Evolutionary conservation across 2,888 invertebrate genomes (phyloP).

Genomic region (Tryphoninae sp.): DNA sequence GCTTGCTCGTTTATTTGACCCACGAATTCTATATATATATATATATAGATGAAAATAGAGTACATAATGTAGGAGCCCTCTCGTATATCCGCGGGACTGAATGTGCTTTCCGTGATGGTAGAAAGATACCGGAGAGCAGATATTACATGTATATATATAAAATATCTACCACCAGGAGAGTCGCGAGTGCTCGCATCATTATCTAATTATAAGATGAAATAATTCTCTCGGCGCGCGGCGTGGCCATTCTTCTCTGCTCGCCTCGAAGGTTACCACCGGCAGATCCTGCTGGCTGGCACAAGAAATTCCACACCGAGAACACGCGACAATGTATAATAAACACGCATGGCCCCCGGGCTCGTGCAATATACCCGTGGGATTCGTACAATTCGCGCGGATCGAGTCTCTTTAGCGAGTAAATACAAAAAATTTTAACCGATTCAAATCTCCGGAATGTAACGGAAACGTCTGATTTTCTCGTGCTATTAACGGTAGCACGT

Average conservation of each 20-base stretch:
- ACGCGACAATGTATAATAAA: slow-evolving; percentile 35
- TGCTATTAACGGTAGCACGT: neutral
- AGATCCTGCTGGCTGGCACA: slow-evolving; percentile 16
- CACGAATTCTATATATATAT: neutral
- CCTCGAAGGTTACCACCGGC: slow-evolving; percentile 25
- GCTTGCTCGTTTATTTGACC: slow-evolving; percentile 1
- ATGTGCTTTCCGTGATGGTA: slow-evolving; percentile 47
- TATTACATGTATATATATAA: neutral
- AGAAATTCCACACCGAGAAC: slow-evolving; percentile 8
- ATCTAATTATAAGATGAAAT: slow-evolving; percentile 57
- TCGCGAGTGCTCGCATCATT: slow-evolving; percentile 46
- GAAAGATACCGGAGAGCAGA: slow-evolving; percentile 16
- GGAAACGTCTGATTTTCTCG: slow-evolving; percentile 1
- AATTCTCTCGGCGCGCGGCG: slow-evolving; percentile 29
- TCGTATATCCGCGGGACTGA: slow-evolving; percentile 42
- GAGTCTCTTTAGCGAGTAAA: slow-evolving; percentile 33
- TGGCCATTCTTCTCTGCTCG: no score
- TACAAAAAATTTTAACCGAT: slow-evolving; percentile 9
- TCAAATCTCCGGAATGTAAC: slow-evolving; percentile 19
- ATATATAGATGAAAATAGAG: slow-evolving; percentile 2
- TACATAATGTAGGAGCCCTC: slow-evolving; percentile 19
- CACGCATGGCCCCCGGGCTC: neutral
- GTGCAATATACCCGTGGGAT: neutral
- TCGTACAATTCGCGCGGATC: slow-evolving; percentile 24
- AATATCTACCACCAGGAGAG: slow-evolving; percentile 18